A percentile compares a stretch with the other conserved stretches of the same genome.
phyloP scores from a whole-genome alignment of 2,888 invertebrate genomes.

The Temnothorax rugatulus region DNA sequence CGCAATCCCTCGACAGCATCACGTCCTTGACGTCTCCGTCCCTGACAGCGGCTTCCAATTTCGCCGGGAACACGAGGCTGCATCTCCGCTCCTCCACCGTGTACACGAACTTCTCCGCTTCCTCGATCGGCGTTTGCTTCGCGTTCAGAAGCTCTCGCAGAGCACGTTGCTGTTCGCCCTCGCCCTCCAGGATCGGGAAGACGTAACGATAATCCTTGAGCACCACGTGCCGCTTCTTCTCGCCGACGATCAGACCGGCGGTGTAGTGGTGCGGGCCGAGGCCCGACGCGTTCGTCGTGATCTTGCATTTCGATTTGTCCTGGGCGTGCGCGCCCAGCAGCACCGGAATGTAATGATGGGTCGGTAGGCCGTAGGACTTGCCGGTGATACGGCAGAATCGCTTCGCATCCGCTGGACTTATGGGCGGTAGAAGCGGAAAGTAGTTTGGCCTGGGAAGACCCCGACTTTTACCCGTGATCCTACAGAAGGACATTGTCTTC shows the following conservation, averaged over 20 bases:
- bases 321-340: constrained; percentile 87
- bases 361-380: constrained; percentile 91
- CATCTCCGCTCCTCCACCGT: constrained; percentile 92
- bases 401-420: constrained; percentile 94
- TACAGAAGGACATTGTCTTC: constrained; percentile 90
- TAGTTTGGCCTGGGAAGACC: constrained; percentile 94
- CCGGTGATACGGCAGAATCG: constrained; percentile 93
- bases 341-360: constrained; percentile 93
- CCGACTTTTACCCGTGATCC: constrained; percentile 93
- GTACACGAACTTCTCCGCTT: constrained; percentile 90
- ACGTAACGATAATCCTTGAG: constrained; percentile 92
- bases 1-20: constrained; percentile 92
- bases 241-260: constrained; percentile 88
- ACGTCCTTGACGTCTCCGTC: constrained; percentile 93
- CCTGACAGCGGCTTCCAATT: constrained; percentile 91
- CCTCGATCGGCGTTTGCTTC: constrained; percentile 87
- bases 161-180: constrained; percentile 89
- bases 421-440: constrained; percentile 92
- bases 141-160: constrained; percentile 89
- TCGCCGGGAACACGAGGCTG: constrained; percentile 91
- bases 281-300: constrained; percentile 89
- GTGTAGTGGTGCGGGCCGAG: constrained; percentile 89
- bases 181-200: constrained; percentile 91
- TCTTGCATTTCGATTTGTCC: constrained; percentile 88
- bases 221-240: constrained; percentile 90